Evolutionary conservation across 2,113 vertebrate genomes (phyloP), one percentile per base, ranked within the genome.

Genomic region (Eretmochelys imbricata): DNA sequence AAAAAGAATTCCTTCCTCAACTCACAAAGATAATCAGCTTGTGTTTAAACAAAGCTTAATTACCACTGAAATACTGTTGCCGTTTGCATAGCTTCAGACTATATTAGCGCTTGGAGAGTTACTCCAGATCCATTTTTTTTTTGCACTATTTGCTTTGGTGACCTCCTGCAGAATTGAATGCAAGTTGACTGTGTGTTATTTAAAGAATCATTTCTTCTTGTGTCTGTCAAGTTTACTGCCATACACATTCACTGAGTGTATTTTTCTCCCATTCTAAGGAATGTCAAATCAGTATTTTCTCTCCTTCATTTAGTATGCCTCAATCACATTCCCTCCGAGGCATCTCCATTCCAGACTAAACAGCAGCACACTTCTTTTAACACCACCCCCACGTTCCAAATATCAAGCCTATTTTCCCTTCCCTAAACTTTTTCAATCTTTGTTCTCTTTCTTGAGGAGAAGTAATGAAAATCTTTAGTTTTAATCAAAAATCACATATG

Each of bases 321-420:
- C 29, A 76, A 48, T 48, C 79, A 96, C 88, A 84, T 93, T 65
- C 42, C 78, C 75, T 94, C 86, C 80, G 57, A 53, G 20, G 1
- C 35, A 89, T 80, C 27, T 65, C 38, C 82, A 80, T 14, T 90
- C 83, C 84, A 81, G n/a, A 51, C 25, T 82, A 90, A 93, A 92
- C 65, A 69, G 69, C 85, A 95, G 20, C 31, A 82, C 4, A 51
- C 59, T 84, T 93, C 13, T 22, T 48, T 31, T 76, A 89, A 35
- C 90, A 54, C 25, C 65, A 93, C 29, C 87, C 51, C 88, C 0
- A 0, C 94, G 85, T 89, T 85, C 5, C 0, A 65, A 65, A 35
- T 65, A 65, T 35, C 31, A 22, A n/a, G 38, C 82, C 25, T 86
- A 94, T 96, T 93, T 91, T 91, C 51, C 84, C 91, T 55, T 80